Percentiles rank a stretch among this genome's conserved stretches.
Conservation (phyloP, 2,888 invertebrate species). For the Ophioninae sp. region DNA sequence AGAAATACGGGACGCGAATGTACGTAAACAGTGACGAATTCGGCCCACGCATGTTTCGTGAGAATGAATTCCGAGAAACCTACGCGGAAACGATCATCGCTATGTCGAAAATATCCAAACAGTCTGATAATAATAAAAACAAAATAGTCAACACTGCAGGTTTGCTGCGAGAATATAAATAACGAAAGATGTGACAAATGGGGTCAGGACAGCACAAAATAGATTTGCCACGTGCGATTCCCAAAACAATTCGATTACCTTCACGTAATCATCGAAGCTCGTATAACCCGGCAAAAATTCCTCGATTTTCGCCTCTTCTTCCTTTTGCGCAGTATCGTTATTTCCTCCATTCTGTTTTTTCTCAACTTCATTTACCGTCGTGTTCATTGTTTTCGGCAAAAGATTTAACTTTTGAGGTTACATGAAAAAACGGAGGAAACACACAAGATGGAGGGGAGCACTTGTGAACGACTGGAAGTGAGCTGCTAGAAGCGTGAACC, state of each 20-base stretch:
- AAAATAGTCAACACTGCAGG: not conserved
- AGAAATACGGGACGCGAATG: not conserved
- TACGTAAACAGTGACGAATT: not conserved
- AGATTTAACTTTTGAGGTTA: slow-evolving; percentile 49
- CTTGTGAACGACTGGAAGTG: not conserved
- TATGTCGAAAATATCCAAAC: not conserved
- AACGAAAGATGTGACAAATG: too few species aligned
- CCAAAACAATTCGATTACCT: slow-evolving; percentile 72
- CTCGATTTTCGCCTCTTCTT: slow-evolving; percentile 50
- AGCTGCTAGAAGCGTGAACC: slow-evolving; percentile 8
- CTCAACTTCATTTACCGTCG: slow-evolving; percentile 30
- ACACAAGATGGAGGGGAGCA: not conserved
- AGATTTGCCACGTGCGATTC: slow-evolving; percentile 52
- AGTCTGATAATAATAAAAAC: not conserved
- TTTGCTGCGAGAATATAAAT: not conserved
- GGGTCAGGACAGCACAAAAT: not conserved
- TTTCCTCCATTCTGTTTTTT: slow-evolving; percentile 35
- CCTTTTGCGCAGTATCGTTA: slow-evolving; percentile 5
- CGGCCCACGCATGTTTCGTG: not conserved
- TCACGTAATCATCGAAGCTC: slow-evolving; percentile 78
- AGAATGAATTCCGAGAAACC: not conserved
- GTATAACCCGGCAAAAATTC: slow-evolving; percentile 76
- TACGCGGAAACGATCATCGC: not conserved
- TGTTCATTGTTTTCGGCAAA: slow-evolving; percentile 45
- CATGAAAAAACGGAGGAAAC: slow-evolving; percentile 1